phyloP scores from a whole-genome alignment of 2,888 invertebrate genomes.

The Polydrusus tereticollis region DNA sequence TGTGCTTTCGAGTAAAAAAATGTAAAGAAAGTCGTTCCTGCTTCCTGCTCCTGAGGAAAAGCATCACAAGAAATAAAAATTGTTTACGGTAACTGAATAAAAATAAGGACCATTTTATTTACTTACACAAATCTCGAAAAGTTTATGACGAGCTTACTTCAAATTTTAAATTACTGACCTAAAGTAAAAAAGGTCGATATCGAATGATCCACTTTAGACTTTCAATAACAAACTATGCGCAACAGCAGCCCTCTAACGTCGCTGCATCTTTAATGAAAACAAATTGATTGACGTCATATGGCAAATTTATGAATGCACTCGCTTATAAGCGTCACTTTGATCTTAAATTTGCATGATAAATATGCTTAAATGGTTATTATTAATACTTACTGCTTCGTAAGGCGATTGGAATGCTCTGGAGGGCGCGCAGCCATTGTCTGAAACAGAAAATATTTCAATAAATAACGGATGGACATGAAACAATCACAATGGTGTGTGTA shows the following conservation, averaged over 20 bases:
- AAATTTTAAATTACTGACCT: no score
- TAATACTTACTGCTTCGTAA: conserved; percentile 52
- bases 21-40: no score
- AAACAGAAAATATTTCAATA: conserved; percentile 49
- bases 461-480: conserved; percentile 35
- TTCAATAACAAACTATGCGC: background rate
- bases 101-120: no score
- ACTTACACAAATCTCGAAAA: no score
- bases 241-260: background rate
- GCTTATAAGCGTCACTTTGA: conserved; percentile 35
- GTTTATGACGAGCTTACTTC: no score
- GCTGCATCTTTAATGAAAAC: conserved; percentile 7
- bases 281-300: conserved; percentile 32
- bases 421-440: conserved; percentile 52
- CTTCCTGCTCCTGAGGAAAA: no score
- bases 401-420: conserved; percentile 49
- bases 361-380: conserved; percentile 51
- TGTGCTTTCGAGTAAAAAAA: no score
- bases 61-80: no score
- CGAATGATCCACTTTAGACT: background rate
- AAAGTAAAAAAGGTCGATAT: no score
- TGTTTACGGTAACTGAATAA: no score
- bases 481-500: conserved; percentile 28
- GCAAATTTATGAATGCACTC: conserved; percentile 29
- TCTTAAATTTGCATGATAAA: conserved; percentile 48